Evolutionary conservation across 2,113 vertebrate genomes (phyloP), one percentile per base, ranked within the genome.

Genomic region (Hypomesus transpacificus): DNA sequence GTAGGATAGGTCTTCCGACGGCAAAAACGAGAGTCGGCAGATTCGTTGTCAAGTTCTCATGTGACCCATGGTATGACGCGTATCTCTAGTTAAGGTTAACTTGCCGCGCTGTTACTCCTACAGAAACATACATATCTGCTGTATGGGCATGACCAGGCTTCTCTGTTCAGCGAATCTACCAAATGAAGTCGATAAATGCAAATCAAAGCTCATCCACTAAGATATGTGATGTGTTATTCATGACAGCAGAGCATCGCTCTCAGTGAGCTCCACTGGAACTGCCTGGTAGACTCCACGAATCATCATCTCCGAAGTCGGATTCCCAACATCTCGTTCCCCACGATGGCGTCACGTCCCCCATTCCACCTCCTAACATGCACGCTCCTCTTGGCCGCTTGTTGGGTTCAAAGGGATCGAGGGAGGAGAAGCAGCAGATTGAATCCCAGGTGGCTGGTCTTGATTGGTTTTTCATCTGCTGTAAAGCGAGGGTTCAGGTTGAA

Each of bases 191-290:
- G 5, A 28, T 63, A 16, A 31, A 34, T 31, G 8, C 61, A 39
- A 17, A 64, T 17, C 61, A 17, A 62, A 9, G 28, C n/a, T 14
- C n/a, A n/a, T 8, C 2, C n/a, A 34, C 6, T 4, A 34, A 39
- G 61, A 20, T 14, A 20, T 71, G 28, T 65, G 61, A 61, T 70
- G 31, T n/a, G 34, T 60, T 70, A 61, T 63, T 71, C 69, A 63
- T 71, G 31, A 71, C 20, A 31, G 28, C 46, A 13, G 39, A 46
- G 39, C 8, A 46, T 1, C 11, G 39, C 7, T 46, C 39, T 46
- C 2, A 13, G 39, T 46, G 11, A 46, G 9, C 39, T 1, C 2
- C 39, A 50, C 22, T 61, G 59, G 20, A 28, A 26, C 34, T 62
- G n/a, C 39, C 59, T 16, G 26, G 50, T 61, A 71, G 5, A 24